These are phyloP conservation scores for Clarias pachynema DNA, from an alignment of 2,797 vertebrate species.

Conservation along the genomic window DNA sequence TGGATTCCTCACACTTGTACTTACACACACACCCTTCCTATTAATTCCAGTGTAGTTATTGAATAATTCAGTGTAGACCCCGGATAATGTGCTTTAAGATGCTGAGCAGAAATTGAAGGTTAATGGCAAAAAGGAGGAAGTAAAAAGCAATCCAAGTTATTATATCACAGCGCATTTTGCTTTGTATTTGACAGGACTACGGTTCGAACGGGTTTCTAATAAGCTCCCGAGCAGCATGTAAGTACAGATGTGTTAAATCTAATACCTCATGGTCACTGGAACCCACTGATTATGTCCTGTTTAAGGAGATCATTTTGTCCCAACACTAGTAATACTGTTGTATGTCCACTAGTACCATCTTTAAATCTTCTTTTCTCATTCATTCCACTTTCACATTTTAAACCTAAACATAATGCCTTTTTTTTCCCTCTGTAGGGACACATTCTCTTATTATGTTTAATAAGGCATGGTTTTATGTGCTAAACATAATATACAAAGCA, in stretches of 20 bases:
- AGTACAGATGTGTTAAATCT: background rate
- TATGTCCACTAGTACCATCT: background rate
- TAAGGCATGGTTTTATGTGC: background rate
- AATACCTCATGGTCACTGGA: background rate
- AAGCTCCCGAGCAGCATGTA: background rate
- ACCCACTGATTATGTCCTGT: background rate
- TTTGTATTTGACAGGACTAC: background rate
- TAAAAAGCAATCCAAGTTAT: background rate
- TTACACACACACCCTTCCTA: background rate
- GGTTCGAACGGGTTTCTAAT: background rate
- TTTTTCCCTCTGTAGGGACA: background rate
- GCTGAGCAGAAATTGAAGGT: background rate
- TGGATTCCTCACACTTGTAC: background rate
- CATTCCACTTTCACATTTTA: background rate
- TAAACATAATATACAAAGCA: background rate
- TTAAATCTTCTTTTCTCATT: background rate
- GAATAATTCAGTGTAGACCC: slow-evolving; percentile 1
- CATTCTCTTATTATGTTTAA: background rate
- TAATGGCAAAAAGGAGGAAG: background rate
- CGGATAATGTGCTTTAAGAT: background rate
- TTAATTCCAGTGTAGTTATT: background rate
- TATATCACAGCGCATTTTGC: background rate
- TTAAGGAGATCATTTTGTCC: background rate
- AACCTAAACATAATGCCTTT: background rate
- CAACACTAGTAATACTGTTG: slow-evolving; percentile 1